phyloP scores from a whole-genome alignment of 2,888 invertebrate genomes.

The Lumbricus terrestris region DNA sequence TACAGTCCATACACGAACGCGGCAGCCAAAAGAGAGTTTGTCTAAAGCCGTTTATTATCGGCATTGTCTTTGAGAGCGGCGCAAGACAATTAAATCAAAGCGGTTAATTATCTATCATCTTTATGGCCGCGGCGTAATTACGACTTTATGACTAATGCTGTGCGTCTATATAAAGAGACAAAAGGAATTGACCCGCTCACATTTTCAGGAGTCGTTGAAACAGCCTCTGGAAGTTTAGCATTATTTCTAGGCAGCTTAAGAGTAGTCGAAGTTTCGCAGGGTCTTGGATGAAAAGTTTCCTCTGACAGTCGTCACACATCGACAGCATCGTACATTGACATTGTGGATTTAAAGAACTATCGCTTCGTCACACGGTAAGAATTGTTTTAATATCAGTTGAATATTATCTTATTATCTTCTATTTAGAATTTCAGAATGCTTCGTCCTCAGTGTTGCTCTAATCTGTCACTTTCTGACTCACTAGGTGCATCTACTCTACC shows the following conservation, averaged over 20 bases:
- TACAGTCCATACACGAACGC: no score
- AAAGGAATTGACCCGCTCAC: not conserved
- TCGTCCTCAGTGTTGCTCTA: not conserved
- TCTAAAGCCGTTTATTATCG: no score
- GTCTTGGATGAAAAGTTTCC: no score
- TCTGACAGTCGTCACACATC: not conserved
- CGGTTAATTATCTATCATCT: not conserved
- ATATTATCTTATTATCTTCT: not conserved
- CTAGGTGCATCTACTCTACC: not conserved
- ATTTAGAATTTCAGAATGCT: not conserved
- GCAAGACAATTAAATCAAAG: not conserved
- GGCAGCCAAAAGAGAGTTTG: no score
- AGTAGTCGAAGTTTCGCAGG: not conserved
- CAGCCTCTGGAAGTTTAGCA: not conserved
- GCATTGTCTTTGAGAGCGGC: not conserved
- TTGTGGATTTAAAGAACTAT: not conserved
- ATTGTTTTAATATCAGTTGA: not conserved
- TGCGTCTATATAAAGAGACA: not conserved
- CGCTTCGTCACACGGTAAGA: not conserved
- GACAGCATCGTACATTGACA: not conserved
- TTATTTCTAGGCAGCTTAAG: not conserved
- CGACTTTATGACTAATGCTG: not conserved
- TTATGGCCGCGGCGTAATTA: not conserved
- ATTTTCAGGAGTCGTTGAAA: not conserved
- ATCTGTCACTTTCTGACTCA: not conserved